Evolutionary conservation across 2,113 vertebrate species (phyloP), one percentile per base, ranked within the genome.

Genomic region (Tylochromis polylepis): DNA sequence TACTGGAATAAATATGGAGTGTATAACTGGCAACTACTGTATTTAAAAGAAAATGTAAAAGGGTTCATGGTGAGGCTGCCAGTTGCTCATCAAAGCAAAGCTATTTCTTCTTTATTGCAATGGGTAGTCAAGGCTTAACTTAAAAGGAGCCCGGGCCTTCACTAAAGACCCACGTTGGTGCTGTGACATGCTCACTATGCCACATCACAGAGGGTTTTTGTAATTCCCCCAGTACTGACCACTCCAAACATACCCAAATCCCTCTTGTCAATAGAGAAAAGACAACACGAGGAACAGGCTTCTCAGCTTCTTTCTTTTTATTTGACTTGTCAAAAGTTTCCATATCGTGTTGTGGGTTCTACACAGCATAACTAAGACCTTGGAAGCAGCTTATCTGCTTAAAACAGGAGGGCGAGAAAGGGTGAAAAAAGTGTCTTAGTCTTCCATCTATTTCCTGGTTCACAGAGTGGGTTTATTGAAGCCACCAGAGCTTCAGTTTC

Each of bases 311-410:
- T 46, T 29, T 81, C 60, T 36, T 55, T 5, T 89, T 88, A 87
- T 88, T 92, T 78, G 83, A 81, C 90, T 90, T 86, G 92, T 95
- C 86, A 94, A 92, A 95, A 94, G 88, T 94, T 94, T 93, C 87
- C 82, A 79, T 91, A 82, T 93, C 43, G 38, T 81, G 90, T 92
- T 94, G 88, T 83, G 84, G 80, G 91, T 93, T 94, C 89, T 88
- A 70, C 90, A 90, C 89, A 88, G 95, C 94, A 93, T 95, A 95
- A 94, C 94, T 94, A 95, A 95, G 90, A 95, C 94, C 87, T 88
- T 91, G 89, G 91, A 95, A 95, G 94, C 85, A 92, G 94, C 95
- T 95, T 95, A 95, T 95, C 94, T 95, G 94, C 94, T 95, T 95
- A 94, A 93, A 94, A 94, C 93, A 94, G 92, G 85, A 94, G 86